A percentile compares a stretch with the other conserved stretches of the same genome.
These are phyloP conservation scores for Dicroscelio sp. DNA, from an alignment of 2,888 invertebrate species.

Conservation along the genomic window DNA sequence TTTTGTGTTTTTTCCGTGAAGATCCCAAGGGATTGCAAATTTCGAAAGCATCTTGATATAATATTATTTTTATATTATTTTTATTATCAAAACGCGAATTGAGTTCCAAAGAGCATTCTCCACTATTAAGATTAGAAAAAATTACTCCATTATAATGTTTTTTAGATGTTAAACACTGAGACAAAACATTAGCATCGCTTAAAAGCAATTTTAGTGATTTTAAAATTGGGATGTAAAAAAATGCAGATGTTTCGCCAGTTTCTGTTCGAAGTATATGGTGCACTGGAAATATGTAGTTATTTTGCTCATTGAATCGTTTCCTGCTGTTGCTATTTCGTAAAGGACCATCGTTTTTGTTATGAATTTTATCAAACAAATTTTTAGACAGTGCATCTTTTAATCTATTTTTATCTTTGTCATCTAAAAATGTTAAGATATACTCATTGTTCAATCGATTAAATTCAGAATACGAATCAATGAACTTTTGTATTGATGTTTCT, in stretches of 20 bases:
- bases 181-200: not conserved
- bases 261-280: not conserved
- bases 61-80: constrained; percentile 10
- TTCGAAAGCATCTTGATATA: constrained; percentile 40
- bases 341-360: not conserved
- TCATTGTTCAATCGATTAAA: not conserved
- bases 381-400: not conserved
- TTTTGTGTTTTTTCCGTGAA: constrained; percentile 35
- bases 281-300: not conserved
- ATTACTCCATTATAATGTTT: constrained; percentile 12
- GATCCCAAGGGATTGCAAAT: constrained; percentile 28
- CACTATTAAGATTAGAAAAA: constrained; percentile 26
- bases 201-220: not conserved
- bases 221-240: constrained; percentile 7
- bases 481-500: not conserved
- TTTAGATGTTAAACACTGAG: constrained; percentile 20
- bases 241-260: not conserved
- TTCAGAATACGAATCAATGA: not conserved
- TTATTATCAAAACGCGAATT: not conserved
- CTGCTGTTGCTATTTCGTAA: not conserved
- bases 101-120: constrained; percentile 1
- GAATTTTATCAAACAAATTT: not conserved
- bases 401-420: not conserved
- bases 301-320: not conserved
- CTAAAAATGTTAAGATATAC: not conserved